Evolutionary conservation across 2,888 invertebrate genomes (phyloP), one percentile per base, ranked within the genome.

Genomic region (Cinara cedri): DNA sequence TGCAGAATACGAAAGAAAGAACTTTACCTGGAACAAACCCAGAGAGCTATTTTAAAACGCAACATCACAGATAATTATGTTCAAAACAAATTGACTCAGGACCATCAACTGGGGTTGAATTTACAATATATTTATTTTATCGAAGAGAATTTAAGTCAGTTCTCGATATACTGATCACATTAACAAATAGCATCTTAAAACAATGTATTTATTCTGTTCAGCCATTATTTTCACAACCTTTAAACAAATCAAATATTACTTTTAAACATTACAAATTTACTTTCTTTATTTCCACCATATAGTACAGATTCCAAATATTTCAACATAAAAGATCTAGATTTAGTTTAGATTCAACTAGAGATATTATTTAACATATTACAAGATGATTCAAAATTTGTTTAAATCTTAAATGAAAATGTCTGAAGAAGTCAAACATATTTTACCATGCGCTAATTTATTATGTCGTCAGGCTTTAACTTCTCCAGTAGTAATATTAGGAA

Each of bases 131-230:
- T 60, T 60, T 26, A 60, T 60, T 60, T 60, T 34, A 60, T 16
- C 26, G 16, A 60, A 60, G 26, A 60, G 16, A 60, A 34, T 60
- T 60, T n/a, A n/a, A n/a, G n/a, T n/a, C 9, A 60, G 26, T 60
- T 60, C 16, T 60, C 8, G 8, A 60, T 60, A 60, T 26, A 60
- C 60, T 60, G 26, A 60, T 60, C 60, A 60, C 60, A 60, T 60
- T 60, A 60, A 26, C 60, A 60, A 60, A 60, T 34, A n/a, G 1
- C 60, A 60, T 26, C 9, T 26, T 26, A 34, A 60, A 60, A 60
- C 34, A 60, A 60, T 60, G 60, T 60, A 34, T 60, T 34, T 60
- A 16, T 60, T 26, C 26, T 60, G 16, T 60, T 60, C 16, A 60
- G 26, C 60, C 60, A 60, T 34, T 16, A 16, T 60, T 60, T 60